Conservation (phyloP, 2,797 vertebrate genomes). For the Danio albolineatus region DNA sequence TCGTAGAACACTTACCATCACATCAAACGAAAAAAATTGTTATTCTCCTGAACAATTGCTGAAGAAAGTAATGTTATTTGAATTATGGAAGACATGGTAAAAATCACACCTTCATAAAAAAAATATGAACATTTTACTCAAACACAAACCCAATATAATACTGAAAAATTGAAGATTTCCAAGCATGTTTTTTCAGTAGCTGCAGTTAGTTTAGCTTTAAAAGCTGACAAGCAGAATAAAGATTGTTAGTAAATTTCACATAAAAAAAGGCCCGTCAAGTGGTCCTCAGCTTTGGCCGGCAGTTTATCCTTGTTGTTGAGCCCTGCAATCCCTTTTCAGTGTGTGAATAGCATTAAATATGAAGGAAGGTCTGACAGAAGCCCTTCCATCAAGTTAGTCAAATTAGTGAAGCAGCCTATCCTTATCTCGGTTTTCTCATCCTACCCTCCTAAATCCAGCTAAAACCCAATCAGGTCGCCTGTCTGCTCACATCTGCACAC, state of each 20-base stretch:
- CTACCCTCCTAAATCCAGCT: conserved; percentile 20
- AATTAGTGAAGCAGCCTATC: conserved; percentile 32
- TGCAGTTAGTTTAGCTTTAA: neutral
- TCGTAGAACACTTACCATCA: too few relatives aligned
- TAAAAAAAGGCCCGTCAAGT: neutral
- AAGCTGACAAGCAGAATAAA: neutral
- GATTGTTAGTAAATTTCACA: neutral
- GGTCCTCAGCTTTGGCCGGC: neutral
- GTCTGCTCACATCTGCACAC: conserved; percentile 54
- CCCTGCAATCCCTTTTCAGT: neutral
- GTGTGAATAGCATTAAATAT: conserved; percentile 15
- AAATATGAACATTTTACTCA: too few relatives aligned
- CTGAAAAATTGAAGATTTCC: too few relatives aligned
- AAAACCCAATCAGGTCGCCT: conserved; percentile 44
- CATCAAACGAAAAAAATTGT: too few relatives aligned
- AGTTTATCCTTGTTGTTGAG: conserved; percentile 17
- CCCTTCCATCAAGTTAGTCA: conserved; percentile 27
- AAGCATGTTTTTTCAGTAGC: too few relatives aligned
- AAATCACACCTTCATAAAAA: too few relatives aligned
- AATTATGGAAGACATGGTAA: too few relatives aligned
- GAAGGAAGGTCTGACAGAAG: conserved; percentile 27
- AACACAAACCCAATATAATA: too few relatives aligned
- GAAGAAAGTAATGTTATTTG: too few relatives aligned
- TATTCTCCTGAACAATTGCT: too few relatives aligned
- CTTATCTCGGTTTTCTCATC: conserved; percentile 35